These are phyloP conservation scores for Phenganax stokvisi DNA, from an alignment of 92 coral and sea anemone genomes.

Conservation along the genomic window DNA sequence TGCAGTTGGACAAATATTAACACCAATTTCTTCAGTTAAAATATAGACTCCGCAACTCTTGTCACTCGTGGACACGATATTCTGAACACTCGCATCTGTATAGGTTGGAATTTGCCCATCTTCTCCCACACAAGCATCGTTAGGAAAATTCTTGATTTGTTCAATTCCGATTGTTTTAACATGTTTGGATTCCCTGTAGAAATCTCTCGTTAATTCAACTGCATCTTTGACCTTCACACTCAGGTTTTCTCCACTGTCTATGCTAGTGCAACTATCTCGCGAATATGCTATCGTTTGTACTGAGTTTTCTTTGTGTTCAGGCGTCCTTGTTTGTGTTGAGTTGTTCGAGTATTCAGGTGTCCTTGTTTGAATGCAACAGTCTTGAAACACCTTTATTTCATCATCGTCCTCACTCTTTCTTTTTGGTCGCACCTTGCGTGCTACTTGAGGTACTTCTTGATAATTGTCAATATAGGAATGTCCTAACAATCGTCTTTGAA, in stretches of 20 bases:
- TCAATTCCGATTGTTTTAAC: slow-evolving; percentile 86
- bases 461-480: neutral
- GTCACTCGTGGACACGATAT: slow-evolving; percentile 37
- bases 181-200: slow-evolving; percentile 2
- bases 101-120: slow-evolving; percentile 51
- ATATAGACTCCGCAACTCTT: slow-evolving; percentile 52
- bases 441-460: neutral
- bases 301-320: neutral
- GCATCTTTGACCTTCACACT: neutral
- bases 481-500: slow-evolving; percentile 7
- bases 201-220: neutral
- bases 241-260: slow-evolving; percentile 5
- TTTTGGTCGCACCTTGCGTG: neutral
- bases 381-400: slow-evolving; percentile 34
- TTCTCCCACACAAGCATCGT: slow-evolving; percentile 70
- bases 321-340: neutral
- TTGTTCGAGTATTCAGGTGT: neutral
- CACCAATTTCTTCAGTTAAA: slow-evolving; percentile 45
- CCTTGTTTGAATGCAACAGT: slow-evolving; percentile 27
- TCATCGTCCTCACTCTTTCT: neutral
- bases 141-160: slow-evolving; percentile 77
- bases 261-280: slow-evolving; percentile 7
- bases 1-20: slow-evolving; percentile 49
- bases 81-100: slow-evolving; percentile 52
- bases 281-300: neutral